Evolutionary conservation across 2,797 vertebrate genomes (phyloP).

Genomic region (Macropus fuliginosus): DNA sequence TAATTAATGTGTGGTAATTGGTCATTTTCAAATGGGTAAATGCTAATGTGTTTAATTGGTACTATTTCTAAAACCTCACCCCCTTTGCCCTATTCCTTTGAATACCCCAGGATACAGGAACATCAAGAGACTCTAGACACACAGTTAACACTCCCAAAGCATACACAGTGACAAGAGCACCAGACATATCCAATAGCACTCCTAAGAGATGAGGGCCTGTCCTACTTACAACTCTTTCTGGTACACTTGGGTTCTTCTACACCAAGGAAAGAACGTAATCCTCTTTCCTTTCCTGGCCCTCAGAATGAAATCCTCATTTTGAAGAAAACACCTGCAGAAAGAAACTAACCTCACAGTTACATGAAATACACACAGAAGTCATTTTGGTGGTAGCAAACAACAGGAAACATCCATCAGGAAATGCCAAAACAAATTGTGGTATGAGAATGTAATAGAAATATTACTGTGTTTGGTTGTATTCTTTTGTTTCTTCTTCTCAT

Average conservation of each 20-base stretch:
- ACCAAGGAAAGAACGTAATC: background rate
- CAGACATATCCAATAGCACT: background rate
- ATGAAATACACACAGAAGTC: background rate
- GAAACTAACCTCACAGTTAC: background rate
- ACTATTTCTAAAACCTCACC: conserved; percentile 38
- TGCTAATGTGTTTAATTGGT: conserved; percentile 17
- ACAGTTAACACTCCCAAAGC: background rate
- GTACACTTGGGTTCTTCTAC: background rate
- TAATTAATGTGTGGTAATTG: conserved; percentile 37
- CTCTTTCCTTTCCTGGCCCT: background rate
- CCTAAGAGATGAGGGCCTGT: conserved; percentile 2
- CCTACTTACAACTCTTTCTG: background rate
- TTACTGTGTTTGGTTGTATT: background rate
- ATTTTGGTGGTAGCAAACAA: background rate
- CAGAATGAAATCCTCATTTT: background rate
- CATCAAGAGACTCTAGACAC: background rate
- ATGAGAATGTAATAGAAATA: background rate
- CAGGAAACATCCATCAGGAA: background rate
- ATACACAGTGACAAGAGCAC: conserved; percentile 10
- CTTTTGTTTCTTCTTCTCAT: too few species aligned
- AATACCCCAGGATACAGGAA: conserved; percentile 22
- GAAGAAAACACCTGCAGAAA: background rate
- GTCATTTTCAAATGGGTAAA: conserved; percentile 49
- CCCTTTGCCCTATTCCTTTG: background rate
- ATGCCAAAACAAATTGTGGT: background rate